These are phyloP conservation scores for Scotopteryx bipunctaria DNA, from an alignment of 2,888 invertebrate species.

Conservation along the genomic window DNA sequence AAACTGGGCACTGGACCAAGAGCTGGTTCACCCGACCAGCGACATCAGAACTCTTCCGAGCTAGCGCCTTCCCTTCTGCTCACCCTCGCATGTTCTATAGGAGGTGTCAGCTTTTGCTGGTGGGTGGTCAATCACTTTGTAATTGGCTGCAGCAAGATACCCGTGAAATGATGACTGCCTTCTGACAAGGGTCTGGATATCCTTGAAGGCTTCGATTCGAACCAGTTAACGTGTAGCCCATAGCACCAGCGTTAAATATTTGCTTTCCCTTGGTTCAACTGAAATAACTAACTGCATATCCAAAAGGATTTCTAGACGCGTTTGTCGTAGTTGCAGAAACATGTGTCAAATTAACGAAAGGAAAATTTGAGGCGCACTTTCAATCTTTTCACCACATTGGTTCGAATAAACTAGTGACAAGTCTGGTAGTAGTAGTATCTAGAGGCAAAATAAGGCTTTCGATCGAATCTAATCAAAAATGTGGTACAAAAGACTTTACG, in stretches of 20 bases:
- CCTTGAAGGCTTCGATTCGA: slow-evolving; percentile 61
- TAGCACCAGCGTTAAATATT: slow-evolving; percentile 8
- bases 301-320: too few species aligned
- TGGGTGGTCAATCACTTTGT: slow-evolving; percentile 72
- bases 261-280: too few species aligned
- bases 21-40: slow-evolving; percentile 54
- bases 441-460: too few species aligned
- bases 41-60: slow-evolving; percentile 43
- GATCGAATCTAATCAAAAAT: too few species aligned
- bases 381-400: too few species aligned
- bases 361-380: too few species aligned
- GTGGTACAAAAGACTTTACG: too few species aligned
- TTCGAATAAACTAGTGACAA: too few species aligned
- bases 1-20: slow-evolving; percentile 72
- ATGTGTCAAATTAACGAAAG: too few species aligned
- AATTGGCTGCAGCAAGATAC: slow-evolving; percentile 78
- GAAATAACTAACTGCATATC: too few species aligned
- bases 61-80: slow-evolving; percentile 30
- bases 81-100: slow-evolving; percentile 18
- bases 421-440: too few species aligned
- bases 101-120: slow-evolving; percentile 45
- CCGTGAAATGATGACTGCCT: slow-evolving; percentile 78
- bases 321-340: too few species aligned
- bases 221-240: slow-evolving; percentile 11
- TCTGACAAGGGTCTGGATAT: slow-evolving; percentile 67